These are phyloP conservation scores for Ips typographus DNA, from an alignment of 1,140 invertebrate genomes.

Conservation along the genomic window DNA sequence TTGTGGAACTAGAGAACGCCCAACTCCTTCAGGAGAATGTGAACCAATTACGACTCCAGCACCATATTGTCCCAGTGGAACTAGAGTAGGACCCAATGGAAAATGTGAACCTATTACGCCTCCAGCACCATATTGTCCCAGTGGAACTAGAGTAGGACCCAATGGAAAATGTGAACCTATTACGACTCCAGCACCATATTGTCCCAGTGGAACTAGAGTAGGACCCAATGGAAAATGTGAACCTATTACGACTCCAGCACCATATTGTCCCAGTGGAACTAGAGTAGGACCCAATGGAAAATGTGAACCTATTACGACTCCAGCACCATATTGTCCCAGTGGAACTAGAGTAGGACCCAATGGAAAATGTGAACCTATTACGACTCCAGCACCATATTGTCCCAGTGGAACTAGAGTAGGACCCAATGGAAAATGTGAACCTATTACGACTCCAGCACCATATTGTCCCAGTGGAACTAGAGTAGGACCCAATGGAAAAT, in stretches of 20 bases:
- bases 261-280: too few relatives aligned
- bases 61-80: slow-evolving; percentile 14
- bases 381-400: too few relatives aligned
- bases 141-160: slow-evolving; percentile 6
- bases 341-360: slow-evolving; percentile 26
- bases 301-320: not conserved
- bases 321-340: slow-evolving; percentile 30
- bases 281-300: too few relatives aligned
- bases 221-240: slow-evolving; percentile 1
- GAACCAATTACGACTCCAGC: slow-evolving; percentile 4
- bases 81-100: slow-evolving; percentile 8
- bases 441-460: not conserved
- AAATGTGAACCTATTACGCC: slow-evolving; percentile 17
- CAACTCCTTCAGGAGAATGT: slow-evolving; percentile 16
- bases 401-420: too few relatives aligned
- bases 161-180: slow-evolving; percentile 15
- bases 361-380: too few relatives aligned
- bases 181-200: slow-evolving; percentile 10
- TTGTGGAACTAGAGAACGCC: slow-evolving; percentile 22
- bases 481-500: slow-evolving; percentile 34
- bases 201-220: slow-evolving; percentile 1
- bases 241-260: not conserved
- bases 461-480: slow-evolving; percentile 33
- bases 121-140: slow-evolving; percentile 9
- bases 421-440: too few relatives aligned